These are phyloP conservation scores for Muschampia staudingeri DNA, from an alignment of 2,888 invertebrate species.

Conservation along the genomic window DNA sequence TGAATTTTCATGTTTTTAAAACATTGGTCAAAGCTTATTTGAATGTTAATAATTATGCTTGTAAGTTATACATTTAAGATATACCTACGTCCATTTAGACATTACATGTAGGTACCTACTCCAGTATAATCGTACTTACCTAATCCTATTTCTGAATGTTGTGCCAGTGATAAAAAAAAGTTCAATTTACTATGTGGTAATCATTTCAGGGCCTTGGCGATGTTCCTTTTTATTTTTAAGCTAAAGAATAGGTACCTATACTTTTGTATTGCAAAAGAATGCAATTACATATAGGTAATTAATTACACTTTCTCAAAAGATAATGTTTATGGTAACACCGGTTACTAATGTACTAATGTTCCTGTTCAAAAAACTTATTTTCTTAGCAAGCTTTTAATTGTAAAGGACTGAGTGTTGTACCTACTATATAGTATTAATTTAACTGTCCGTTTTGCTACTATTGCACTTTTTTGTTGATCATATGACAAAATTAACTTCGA, in stretches of 20 bases:
- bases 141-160: constrained; percentile 6
- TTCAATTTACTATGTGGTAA: not conserved
- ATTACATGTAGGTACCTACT: not conserved
- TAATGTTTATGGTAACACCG: not conserved
- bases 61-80: not conserved
- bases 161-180: not conserved
- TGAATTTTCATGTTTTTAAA: not conserved
- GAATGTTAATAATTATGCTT: constrained; percentile 20
- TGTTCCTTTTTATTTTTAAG: constrained; percentile 52
- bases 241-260: constrained; percentile 9
- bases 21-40: constrained; percentile 34
- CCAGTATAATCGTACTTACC: not conserved
- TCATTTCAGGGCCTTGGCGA: constrained; percentile 32
- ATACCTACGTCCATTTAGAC: constrained; percentile 34
- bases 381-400: constrained; percentile 29
- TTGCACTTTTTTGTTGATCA: too few species aligned
- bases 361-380: constrained; percentile 36
- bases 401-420: constrained; percentile 34
- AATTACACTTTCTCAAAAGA: not conserved
- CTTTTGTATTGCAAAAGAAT: constrained; percentile 38
- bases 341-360: constrained; percentile 23
- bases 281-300: not conserved
- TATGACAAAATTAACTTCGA: too few species aligned
- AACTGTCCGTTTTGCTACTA: too few species aligned
- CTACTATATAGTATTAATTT: constrained; percentile 25